phyloP scores from a whole-genome alignment of 2,797 vertebrate genomes.

The Sciurus carolinensis region DNA sequence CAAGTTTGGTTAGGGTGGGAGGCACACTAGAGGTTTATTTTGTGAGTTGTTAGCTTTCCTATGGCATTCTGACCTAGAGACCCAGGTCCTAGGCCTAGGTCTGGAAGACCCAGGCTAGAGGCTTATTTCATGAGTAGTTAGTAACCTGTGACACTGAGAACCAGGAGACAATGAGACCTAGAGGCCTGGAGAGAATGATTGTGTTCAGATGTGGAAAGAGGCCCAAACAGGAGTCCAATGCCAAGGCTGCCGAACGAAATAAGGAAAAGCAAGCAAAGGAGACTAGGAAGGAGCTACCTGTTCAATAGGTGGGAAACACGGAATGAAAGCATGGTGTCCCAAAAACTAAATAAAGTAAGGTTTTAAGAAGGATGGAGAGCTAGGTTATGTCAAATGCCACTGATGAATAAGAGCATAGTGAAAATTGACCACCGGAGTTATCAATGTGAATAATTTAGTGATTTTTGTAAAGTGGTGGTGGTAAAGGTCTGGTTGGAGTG shows the following conservation, averaged over 20 bases:
- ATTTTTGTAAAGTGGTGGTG: neutral
- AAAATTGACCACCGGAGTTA: neutral
- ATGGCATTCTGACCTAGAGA: neutral
- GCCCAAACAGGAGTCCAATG: neutral
- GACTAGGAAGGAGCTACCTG: neutral
- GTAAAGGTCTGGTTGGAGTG: neutral
- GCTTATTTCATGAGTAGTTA: neutral
- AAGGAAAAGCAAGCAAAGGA: neutral
- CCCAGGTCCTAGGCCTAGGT: neutral
- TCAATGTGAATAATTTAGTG: neutral
- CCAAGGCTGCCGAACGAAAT: neutral
- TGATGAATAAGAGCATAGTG: neutral
- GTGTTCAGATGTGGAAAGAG: neutral
- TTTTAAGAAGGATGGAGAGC: neutral
- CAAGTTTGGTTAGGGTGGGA: neutral
- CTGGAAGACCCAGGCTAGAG: neutral
- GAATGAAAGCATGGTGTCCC: neutral
- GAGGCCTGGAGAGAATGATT: neutral
- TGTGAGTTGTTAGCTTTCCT: neutral
- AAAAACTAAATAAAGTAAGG: neutral
- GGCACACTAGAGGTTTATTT: neutral
- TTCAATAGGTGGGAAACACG: neutral
- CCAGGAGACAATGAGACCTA: neutral
- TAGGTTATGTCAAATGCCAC: neutral
- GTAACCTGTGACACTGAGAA: neutral